Evolutionary conservation across 2,888 invertebrate species (phyloP).

Genomic region (Clunio marinus): DNA sequence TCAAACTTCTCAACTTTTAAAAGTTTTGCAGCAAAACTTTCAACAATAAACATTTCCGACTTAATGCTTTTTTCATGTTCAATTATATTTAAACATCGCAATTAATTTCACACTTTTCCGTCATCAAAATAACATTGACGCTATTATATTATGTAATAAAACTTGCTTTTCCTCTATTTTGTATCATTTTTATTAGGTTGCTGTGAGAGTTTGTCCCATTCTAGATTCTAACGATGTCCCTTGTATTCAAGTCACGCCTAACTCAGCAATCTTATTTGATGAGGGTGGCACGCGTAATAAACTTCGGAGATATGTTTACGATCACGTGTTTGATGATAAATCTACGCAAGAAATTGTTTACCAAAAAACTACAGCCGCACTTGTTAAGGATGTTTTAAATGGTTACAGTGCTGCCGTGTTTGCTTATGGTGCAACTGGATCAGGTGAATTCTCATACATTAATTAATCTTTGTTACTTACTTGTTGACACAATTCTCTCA

Average conservation of each 20-base stretch:
- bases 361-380: constrained; percentile 74
- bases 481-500: not conserved
- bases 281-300: constrained; percentile 55
- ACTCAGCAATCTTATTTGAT: constrained; percentile 50
- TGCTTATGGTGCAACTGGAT: constrained; percentile 61
- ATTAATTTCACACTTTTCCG: too few relatives aligned
- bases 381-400: constrained; percentile 79
- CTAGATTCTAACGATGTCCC: constrained; percentile 63
- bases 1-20: too few relatives aligned
- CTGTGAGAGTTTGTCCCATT: constrained; percentile 83
- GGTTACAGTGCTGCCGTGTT: constrained; percentile 95
- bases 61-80: too few relatives aligned
- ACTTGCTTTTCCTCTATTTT: too few relatives aligned
- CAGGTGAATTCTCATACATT: too few relatives aligned
- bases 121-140: too few relatives aligned
- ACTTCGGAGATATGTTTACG: constrained; percentile 85
- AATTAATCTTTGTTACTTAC: not conserved
- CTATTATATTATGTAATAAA: too few relatives aligned
- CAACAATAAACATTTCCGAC: too few relatives aligned
- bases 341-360: constrained; percentile 86
- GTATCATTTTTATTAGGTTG: constrained; percentile 71
- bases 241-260: constrained; percentile 51
- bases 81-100: too few relatives aligned
- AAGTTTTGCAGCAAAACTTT: too few relatives aligned
- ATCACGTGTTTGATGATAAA: constrained; percentile 81